Conservation (phyloP, 2,797 vertebrate genomes). For the Xenentodon cancila region DNA sequence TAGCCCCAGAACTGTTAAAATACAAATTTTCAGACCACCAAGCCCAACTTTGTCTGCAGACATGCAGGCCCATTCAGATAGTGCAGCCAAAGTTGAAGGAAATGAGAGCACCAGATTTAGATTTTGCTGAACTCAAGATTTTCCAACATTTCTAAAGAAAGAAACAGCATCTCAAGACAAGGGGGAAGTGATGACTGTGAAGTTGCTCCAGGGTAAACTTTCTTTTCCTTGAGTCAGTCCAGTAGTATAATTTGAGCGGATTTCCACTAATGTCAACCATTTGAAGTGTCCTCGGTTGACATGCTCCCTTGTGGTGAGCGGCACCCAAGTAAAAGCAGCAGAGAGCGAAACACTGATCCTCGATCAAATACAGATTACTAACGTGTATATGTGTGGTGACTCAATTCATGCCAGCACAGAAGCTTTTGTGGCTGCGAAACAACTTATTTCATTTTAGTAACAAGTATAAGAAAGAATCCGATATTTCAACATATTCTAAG, state of each 20-base stretch:
- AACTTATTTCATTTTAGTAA: too few relatives aligned
- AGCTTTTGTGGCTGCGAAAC: too few relatives aligned
- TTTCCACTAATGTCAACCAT: slow-evolving; percentile 41
- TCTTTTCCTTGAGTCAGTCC: slow-evolving; percentile 45
- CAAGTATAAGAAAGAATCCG: too few relatives aligned
- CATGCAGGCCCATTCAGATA: slow-evolving; percentile 36
- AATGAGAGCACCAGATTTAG: slow-evolving; percentile 63
- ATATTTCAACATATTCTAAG: too few relatives aligned
- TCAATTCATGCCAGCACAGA: too few relatives aligned
- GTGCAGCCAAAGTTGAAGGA: slow-evolving; percentile 53
- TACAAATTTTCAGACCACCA: slow-evolving; percentile 30
- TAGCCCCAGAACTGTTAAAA: slow-evolving; percentile 19
- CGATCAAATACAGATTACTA: too few relatives aligned
- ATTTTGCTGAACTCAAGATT: slow-evolving; percentile 64
- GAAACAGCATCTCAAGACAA: slow-evolving; percentile 49
- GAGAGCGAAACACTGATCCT: slow-evolving; percentile 2
- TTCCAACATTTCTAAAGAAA: slow-evolving; percentile 66
- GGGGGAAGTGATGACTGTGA: slow-evolving; percentile 61
- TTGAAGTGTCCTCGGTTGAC: slow-evolving; percentile 19
- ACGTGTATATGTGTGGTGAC: too few relatives aligned
- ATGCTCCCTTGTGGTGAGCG: slow-evolving; percentile 12
- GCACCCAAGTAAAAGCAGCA: slow-evolving; percentile 1
- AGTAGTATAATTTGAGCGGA: slow-evolving; percentile 14
- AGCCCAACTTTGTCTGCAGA: slow-evolving; percentile 15
- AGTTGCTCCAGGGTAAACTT: slow-evolving; percentile 61